Base-by-base conservation (phyloP, 2,113 vertebrate genomes). In the Archocentrus centrarchus region DNA sequence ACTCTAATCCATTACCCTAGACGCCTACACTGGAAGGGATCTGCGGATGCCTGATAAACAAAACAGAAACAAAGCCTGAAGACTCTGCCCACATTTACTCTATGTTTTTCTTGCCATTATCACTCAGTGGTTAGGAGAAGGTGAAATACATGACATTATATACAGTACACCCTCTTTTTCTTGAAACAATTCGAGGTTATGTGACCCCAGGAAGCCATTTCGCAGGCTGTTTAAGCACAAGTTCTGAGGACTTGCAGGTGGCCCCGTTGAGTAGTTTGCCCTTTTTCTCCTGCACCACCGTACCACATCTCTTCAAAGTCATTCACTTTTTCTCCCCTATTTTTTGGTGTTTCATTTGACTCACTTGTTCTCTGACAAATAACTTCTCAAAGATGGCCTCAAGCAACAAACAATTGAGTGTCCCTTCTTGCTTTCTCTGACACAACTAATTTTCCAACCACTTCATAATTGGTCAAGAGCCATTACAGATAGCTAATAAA, bases 1-100 rank as follows among this genome's bases (percentile, higher is more conserved):
- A 50, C 88, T 89, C 93, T 95, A 94, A 95, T 95, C 94, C 94
- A 94, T 95, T 95, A 93, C 92, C 93, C 93, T 22, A 86, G 86
- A 93, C 93, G 87, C 94, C 94, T 84, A 94, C 94, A 91, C 93
- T 88, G 78, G 81, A 92, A 91, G 90, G 93, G 89, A 93, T 94
- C 93, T 94, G 93, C 83, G 92, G 90, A 83, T 83, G 89, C 81
- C 88, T 94, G 94, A 96, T 94, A 95, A 95, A 95, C 89, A 92
- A 89, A 93, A 92, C 90, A 92, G 85, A 89, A 89, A 93, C 93
- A 94, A 94, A 93, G 90, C 91, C 85, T 22, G 62, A 79, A 93
- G 92, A 87, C 91, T 94, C 90, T 89, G 82, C 93, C 91, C 88
- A 95, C 93, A 93, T 93, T 92, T 86, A 89, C 88, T 83, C 83